A percentile compares a stretch with the other conserved stretches of the same genome.
Evolutionary conservation across 2,113 vertebrate genomes (phyloP).

Genomic region (Xiphias gladius): DNA sequence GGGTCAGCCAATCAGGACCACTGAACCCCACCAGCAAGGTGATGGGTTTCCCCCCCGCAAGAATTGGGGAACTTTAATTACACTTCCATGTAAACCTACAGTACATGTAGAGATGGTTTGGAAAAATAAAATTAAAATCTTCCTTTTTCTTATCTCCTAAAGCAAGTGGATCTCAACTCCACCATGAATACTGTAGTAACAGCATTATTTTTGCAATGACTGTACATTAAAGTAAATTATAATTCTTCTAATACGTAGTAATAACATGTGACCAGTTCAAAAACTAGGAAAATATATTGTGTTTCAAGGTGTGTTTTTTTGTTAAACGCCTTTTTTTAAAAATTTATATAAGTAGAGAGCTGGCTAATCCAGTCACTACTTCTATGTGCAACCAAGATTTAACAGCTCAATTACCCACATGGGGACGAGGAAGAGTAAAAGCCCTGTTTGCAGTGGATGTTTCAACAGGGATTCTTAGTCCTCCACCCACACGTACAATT

Average conservation of each 20-base stretch:
- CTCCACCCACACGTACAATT: slow-evolving; percentile 2
- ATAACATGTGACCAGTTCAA: neutral
- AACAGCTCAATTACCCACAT: slow-evolving; percentile 2
- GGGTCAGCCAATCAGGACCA: slow-evolving; percentile 40
- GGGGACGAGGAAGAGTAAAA: slow-evolving; percentile 3
- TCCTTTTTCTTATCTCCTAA: neutral
- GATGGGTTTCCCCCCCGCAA: slow-evolving; percentile 14
- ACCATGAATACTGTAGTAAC: neutral
- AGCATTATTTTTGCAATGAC: neutral
- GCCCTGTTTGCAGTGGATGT: slow-evolving; percentile 19
- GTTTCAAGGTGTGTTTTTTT: neutral
- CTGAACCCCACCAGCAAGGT: slow-evolving; percentile 4
- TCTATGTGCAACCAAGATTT: neutral
- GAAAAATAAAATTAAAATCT: neutral
- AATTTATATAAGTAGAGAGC: slow-evolving; percentile 8
- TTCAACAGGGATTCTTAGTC: slow-evolving; percentile 4
- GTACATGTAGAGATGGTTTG: neutral
- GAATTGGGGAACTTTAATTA: neutral
- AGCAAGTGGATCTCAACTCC: neutral
- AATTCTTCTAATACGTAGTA: neutral
- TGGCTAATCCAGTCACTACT: neutral
- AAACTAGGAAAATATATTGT: neutral
- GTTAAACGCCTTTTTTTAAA: neutral
- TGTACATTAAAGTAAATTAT: neutral
- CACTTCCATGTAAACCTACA: neutral